Conservation (phyloP, 2,888 invertebrate species). For the Plebejus anna region DNA sequence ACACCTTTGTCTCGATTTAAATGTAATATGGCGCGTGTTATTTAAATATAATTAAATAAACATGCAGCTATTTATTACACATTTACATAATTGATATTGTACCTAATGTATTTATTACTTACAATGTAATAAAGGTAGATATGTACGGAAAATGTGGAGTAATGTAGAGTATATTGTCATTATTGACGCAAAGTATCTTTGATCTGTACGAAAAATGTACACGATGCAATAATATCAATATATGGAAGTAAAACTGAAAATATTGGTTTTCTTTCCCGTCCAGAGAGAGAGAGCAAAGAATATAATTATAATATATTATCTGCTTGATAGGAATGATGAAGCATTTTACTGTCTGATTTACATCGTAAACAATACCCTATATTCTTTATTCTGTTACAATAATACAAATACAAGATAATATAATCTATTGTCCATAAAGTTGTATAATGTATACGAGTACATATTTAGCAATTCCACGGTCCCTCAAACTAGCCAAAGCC, state of each 20-base stretch:
- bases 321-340: too few relatives aligned
- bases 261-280: too few relatives aligned
- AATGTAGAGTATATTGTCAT: not conserved
- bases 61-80: not conserved
- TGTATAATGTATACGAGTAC: not conserved
- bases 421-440: too few relatives aligned
- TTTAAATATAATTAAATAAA: slow-evolving; percentile 1
- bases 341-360: too few relatives aligned
- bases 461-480: not conserved
- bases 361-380: too few relatives aligned
- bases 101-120: not conserved
- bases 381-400: too few relatives aligned
- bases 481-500: not conserved
- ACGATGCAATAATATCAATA: not conserved
- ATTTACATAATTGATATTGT: not conserved
- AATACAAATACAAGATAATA: too few relatives aligned
- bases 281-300: not conserved
- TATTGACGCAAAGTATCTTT: not conserved
- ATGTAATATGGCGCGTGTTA: not conserved
- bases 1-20: not conserved
- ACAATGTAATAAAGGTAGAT: not conserved
- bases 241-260: too few relatives aligned
- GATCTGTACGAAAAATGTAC: not conserved
- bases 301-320: too few relatives aligned
- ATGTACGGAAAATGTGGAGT: not conserved